Evolutionary conservation across 2,888 invertebrate genomes (phyloP), one percentile per base, ranked within the genome.

Genomic region (Gryllus longicercus): DNA sequence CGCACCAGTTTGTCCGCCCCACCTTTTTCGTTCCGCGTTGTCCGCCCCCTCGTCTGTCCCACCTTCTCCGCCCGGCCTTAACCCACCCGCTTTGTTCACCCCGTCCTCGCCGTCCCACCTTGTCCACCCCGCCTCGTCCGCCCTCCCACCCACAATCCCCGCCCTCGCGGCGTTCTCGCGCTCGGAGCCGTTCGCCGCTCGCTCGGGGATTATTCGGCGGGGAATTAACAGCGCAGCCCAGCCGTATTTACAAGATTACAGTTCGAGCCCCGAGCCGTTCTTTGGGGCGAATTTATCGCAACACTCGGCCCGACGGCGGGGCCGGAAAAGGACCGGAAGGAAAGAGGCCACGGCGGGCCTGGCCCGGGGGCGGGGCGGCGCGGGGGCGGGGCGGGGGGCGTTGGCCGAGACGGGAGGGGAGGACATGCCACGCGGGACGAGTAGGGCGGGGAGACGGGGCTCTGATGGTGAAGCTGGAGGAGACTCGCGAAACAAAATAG

Each of bases 171-270:
- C 16, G 18, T 16, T 18, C 18, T 63, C 63, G 63, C 63, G 38
- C n/a, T 63, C 63, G n/a, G 63, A 63, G 14, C 16, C 63, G 63
- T 63, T n/a, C 63, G 63, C n/a, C n/a, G 63, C n/a, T 63, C 14
- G 63, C 63, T 63, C 63, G 63, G 63, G 63, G 63, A 63, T 63
- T 63, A 63, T 63, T 63, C 63, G 63, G n/a, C n/a, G 63, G 63
- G 63, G 63, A 63, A 63, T 63, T 63, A 63, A 63, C 63, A 63
- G 63, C 63, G 63, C 63, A 14, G n/a, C n/a, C 63, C 16, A 63
- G 63, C 63, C 63, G 63, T 63, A 63, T 63, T 63, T 63, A 63
- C 14, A 63, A 63, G 63, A 63, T 63, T 63, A 63, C 63, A 63
- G 63, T 63, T 63, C 63, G 63, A 63, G 63, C 63, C 63, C 63